phyloP scores from a whole-genome alignment of 2,888 invertebrate genomes.

The Agriotes lineatus region DNA sequence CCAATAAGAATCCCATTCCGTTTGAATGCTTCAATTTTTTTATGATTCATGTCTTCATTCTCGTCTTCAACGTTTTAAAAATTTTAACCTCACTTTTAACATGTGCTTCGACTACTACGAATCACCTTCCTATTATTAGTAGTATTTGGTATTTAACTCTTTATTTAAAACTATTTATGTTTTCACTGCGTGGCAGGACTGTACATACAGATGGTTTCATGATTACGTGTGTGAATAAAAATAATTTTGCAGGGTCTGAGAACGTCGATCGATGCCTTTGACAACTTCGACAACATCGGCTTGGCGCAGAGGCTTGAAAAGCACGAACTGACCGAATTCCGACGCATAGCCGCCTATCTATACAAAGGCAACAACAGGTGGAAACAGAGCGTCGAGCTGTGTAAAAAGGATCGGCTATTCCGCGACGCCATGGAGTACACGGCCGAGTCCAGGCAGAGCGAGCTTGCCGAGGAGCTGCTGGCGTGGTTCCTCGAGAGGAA shows the following conservation, averaged over 20 bases:
- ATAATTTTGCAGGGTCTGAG: conserved; percentile 77
- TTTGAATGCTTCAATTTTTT: too few species aligned
- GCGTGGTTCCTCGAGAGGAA: conserved; percentile 97
- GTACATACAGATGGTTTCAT: too few species aligned
- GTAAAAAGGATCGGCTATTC: conserved; percentile 98
- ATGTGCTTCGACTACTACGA: too few species aligned
- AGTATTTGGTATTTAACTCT: too few species aligned
- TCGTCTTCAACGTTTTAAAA: too few species aligned
- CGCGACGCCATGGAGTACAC: conserved; percentile 99
- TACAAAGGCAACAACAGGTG: conserved; percentile 99
- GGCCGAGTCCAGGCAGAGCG: conserved; percentile 95
- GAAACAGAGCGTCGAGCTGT: conserved; percentile 99
- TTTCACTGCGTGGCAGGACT: too few species aligned
- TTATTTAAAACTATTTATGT: too few species aligned
- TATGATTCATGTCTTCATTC: too few species aligned
- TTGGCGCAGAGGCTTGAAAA: conserved; percentile 97
- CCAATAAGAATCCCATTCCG: too few species aligned
- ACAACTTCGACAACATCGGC: conserved; percentile 99
- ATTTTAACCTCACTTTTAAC: too few species aligned
- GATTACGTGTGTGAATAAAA: too few species aligned
- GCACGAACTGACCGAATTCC: conserved; percentile 98
- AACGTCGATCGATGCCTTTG: conserved; percentile 99
- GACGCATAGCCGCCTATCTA: conserved; percentile 98
- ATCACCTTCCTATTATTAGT: too few species aligned
- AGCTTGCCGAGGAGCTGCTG: conserved; percentile 98